Conservation (phyloP, 2,113 vertebrate species). For the Aegithalos caudatus region DNA sequence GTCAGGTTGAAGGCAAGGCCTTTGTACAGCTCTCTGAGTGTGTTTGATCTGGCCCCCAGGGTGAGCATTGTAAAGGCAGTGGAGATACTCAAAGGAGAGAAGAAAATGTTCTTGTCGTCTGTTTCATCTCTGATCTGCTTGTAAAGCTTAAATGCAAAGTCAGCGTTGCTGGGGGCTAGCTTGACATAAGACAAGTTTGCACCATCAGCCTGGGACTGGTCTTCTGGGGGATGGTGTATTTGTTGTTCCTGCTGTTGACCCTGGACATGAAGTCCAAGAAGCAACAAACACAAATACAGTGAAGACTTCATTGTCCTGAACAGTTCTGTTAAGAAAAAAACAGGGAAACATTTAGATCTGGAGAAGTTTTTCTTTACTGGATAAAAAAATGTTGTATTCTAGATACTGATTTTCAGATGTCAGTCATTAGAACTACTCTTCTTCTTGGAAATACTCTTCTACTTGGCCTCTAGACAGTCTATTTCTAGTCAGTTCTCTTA, state of each 20-base stretch:
- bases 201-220: neutral
- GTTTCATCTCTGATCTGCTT: conserved; percentile 50
- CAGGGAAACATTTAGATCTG: neutral
- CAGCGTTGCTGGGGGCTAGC: conserved; percentile 67
- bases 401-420: neutral
- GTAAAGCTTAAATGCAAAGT: conserved; percentile 82
- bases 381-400: neutral
- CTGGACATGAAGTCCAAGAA: conserved; percentile 53
- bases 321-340: conserved; percentile 19
- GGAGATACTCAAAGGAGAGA: conserved; percentile 84
- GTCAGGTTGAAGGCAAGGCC: conserved; percentile 70
- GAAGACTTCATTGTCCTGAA: conserved; percentile 47
- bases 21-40: conserved; percentile 73
- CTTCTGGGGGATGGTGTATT: neutral
- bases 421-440: neutral
- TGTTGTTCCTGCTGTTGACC: neutral
- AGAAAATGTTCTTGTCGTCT: conserved; percentile 76
- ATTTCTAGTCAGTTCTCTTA: neutral
- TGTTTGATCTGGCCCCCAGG: conserved; percentile 75
- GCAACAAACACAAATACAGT: conserved; percentile 28
- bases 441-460: neutral
- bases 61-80: conserved; percentile 79
- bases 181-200: neutral
- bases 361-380: neutral
- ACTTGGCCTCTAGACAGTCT: neutral